Base-by-base conservation (phyloP, 2,888 invertebrate species). In the Chloroclystis v-ata region DNA sequence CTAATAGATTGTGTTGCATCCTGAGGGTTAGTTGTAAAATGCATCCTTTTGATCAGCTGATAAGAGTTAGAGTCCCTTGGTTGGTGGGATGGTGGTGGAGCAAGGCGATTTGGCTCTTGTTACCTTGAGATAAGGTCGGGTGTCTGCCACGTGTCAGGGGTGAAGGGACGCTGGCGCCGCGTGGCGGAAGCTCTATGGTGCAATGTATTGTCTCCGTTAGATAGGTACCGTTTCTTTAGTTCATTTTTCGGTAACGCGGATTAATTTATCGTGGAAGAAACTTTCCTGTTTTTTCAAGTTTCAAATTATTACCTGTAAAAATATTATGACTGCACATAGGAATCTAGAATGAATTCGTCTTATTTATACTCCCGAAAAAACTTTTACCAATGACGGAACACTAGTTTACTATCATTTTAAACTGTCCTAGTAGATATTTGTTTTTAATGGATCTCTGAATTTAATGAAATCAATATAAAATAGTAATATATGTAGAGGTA, bases 121-220 rank as follows among this genome's bases (percentile, higher is more conserved):
- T 57, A 11, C 47, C 33, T 52, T 65, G 4, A 39, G 57, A 60
- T 72, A 83, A 65, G 72, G 80, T 67, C 69, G 69, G 69, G 73
- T 10, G 2, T 65, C 63, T 80, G 82, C n/a, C n/a, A 82, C 85
- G 86, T 84, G 84, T 83, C 56, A 72, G 57, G 61, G 60, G 63
- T 56, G 47, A 63, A 46, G 61, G 60, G 58, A 65, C 61, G 64
- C 63, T 80, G 84, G 83, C 84, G 79, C 82, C 75, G 76, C 71
- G 82, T 78, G 82, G 80, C 83, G 80, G 82, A 75, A 78, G 74
- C 78, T 82, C 83, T 81, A 85, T 83, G 80, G 77, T 70, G 73
- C 77, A 68, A 78, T 81, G 78, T 80, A 83, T 79, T 82, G 80
- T 82, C 83, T 82, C 78, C 76, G 67, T 82, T 82, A 83, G 82